Conservation (phyloP, 2,113 vertebrate genomes). For the Ranitomeya variabilis region DNA sequence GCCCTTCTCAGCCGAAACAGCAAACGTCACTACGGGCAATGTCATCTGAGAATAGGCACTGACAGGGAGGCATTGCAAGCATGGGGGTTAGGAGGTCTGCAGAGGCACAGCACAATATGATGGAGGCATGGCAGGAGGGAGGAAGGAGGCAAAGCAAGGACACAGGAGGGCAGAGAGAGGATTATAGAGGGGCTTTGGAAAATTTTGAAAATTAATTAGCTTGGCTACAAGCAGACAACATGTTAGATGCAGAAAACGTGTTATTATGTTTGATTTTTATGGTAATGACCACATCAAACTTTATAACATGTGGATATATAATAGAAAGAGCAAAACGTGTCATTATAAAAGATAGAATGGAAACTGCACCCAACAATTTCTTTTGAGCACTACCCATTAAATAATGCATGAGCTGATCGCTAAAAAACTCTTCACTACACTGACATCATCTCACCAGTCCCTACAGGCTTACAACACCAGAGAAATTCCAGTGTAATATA, state of each 20-base stretch:
- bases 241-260: background rate
- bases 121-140: conserved; percentile 46
- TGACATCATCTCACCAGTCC: background rate
- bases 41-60: conserved; percentile 24
- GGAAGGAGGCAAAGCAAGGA: conserved; percentile 48
- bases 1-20: conserved; percentile 51
- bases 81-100: background rate
- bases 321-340: background rate
- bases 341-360: background rate
- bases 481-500: background rate
- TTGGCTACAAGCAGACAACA: conserved; percentile 16
- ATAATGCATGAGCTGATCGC: background rate
- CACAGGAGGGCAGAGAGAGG: background rate
- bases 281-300: background rate
- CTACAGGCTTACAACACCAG: background rate
- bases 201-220: background rate
- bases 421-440: background rate
- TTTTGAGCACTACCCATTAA: conserved; percentile 1
- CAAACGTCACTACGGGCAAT: conserved; percentile 48
- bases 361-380: conserved; percentile 26
- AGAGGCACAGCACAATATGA: background rate
- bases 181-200: background rate
- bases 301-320: background rate
- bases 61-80: conserved; percentile 42
- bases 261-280: background rate